These are phyloP conservation scores for Temnothorax longispinosus DNA, from an alignment of 1,140 invertebrate genomes.

Conservation along the genomic window DNA sequence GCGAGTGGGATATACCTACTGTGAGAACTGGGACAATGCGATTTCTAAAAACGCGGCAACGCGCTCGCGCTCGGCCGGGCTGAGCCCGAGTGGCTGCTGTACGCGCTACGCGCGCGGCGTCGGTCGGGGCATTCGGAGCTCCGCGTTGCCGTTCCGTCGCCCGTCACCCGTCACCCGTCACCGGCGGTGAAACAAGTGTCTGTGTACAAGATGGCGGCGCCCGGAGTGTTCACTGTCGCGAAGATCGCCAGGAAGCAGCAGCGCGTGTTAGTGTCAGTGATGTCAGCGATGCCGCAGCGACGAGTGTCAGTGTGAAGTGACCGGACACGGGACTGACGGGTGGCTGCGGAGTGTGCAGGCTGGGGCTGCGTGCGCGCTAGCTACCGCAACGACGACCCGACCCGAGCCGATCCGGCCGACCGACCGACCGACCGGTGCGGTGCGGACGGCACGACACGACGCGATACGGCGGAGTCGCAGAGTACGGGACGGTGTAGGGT, in stretches of 20 bases:
- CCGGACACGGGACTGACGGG: too few species aligned
- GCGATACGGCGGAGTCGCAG: not conserved
- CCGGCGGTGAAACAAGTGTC: slow-evolving; percentile 76
- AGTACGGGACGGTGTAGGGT: not conserved
- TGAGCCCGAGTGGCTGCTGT: not conserved
- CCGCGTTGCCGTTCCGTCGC: not conserved
- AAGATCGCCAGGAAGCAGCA: slow-evolving; percentile 63
- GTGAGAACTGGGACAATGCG: not conserved
- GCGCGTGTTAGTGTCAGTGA: not conserved
- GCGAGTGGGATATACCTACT: too few species aligned
- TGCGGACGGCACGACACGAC: not conserved
- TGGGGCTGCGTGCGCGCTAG: not conserved
- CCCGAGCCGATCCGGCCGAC: not conserved
- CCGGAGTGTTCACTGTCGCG: slow-evolving; percentile 70
- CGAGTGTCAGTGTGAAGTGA: slow-evolving; percentile 9
- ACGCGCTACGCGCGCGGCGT: not conserved
- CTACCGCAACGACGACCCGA: slow-evolving; percentile 12
- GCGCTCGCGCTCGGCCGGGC: not conserved
- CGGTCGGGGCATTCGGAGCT: not conserved
- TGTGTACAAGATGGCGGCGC: slow-evolving; percentile 81
- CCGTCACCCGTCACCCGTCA: not conserved
- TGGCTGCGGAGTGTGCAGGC: too few species aligned
- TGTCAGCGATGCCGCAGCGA: not conserved
- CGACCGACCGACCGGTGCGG: not conserved
- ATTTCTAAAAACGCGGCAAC: not conserved